Evolutionary conservation across 1,140 invertebrate species (phyloP).

Genomic region (Hyphantria cunea): DNA sequence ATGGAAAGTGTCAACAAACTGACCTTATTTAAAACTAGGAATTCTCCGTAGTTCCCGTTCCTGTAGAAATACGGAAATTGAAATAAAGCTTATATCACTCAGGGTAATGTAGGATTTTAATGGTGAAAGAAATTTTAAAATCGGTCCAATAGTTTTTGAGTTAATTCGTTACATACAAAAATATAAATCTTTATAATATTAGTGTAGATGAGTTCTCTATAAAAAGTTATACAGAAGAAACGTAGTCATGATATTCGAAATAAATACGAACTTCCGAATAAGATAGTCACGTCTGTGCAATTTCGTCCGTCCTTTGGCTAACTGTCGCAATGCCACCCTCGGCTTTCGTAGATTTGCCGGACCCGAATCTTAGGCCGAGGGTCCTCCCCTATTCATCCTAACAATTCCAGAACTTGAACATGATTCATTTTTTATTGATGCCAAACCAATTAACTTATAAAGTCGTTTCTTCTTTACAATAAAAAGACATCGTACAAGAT

Average conservation of each 20-base stretch:
- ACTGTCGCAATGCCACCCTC: slow-evolving; percentile 26
- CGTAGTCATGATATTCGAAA: background rate
- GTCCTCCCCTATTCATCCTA: slow-evolving; percentile 34
- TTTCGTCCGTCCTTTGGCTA: slow-evolving; percentile 28
- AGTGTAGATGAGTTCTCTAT: too few species aligned
- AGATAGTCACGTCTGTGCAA: background rate
- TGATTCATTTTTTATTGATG: slow-evolving; percentile 49
- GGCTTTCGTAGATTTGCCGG: slow-evolving; percentile 26
- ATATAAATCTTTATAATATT: too few species aligned
- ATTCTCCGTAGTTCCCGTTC: too few species aligned
- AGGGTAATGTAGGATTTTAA: too few species aligned
- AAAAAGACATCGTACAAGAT: slow-evolving; percentile 22
- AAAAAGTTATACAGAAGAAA: too few species aligned
- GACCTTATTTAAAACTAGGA: too few species aligned
- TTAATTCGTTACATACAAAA: too few species aligned
- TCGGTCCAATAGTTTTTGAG: too few species aligned
- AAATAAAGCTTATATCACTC: too few species aligned
- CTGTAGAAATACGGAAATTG: too few species aligned
- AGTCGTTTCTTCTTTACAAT: slow-evolving; percentile 13
- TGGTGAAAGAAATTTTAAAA: too few species aligned
- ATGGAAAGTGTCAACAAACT: too few species aligned
- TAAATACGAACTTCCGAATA: slow-evolving; percentile 6
- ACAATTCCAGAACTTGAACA: slow-evolving; percentile 44
- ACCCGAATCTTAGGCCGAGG: slow-evolving; percentile 38
- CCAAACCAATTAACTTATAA: slow-evolving; percentile 34